Evolutionary conservation across 1,140 invertebrate species (phyloP).

Genomic region (Polyergus mexicanus): DNA sequence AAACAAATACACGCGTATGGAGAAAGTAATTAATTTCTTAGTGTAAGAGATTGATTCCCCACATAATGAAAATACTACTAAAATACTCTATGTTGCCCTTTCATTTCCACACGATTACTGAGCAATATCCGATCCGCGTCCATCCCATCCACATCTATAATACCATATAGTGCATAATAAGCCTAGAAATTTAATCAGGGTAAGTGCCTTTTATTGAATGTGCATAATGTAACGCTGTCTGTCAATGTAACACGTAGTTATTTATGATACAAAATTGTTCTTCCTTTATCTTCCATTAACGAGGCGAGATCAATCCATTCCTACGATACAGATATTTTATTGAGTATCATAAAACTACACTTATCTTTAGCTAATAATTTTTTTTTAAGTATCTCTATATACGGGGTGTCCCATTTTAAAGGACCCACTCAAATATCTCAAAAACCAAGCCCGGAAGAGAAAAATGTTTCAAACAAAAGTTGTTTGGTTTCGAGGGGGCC

Average conservation of each 20-base stretch:
- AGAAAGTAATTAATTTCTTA: conserved; percentile 30
- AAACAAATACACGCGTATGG: not conserved
- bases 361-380: not conserved
- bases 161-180: conserved; percentile 50
- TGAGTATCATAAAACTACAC: not conserved
- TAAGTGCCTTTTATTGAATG: conserved; percentile 67
- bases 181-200: conserved; percentile 69
- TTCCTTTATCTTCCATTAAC: conserved; percentile 15
- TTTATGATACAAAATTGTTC: conserved; percentile 46
- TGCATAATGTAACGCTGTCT: conserved; percentile 55
- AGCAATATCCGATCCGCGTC: conserved; percentile 66
- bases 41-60: not conserved
- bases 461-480: too few relatives aligned
- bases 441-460: too few relatives aligned
- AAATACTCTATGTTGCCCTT: not conserved
- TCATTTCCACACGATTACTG: conserved; percentile 31
- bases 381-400: too few relatives aligned
- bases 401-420: too few relatives aligned
- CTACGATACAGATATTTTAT: not conserved
- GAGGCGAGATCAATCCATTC: conserved; percentile 5
- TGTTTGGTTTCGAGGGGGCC: too few relatives aligned
- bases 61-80: conserved; percentile 1
- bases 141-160: conserved; percentile 57
- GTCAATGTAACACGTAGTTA: conserved; percentile 43
- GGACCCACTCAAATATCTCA: too few relatives aligned